Base-by-base conservation (phyloP, 2,797 vertebrate species). In the Bucorvus abyssinicus region DNA sequence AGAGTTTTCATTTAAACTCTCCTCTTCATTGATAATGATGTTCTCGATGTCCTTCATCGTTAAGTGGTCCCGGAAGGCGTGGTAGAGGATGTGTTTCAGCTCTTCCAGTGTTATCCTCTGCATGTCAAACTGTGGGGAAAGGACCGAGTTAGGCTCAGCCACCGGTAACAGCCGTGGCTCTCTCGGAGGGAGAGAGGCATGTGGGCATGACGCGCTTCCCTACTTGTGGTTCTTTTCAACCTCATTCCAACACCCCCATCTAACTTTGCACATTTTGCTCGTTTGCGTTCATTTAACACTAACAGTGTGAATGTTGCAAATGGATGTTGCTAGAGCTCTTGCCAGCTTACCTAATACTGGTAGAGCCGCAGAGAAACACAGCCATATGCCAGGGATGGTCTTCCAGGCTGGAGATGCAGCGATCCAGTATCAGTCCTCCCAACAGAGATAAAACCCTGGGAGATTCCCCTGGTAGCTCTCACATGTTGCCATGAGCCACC, bases 41-140 rank as follows among this genome's bases (percentile, higher is more conserved):
- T 99, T 99, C 97, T 99, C 99, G 0, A 99, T 99, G 98, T 99
- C 99, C 98, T 99, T 99, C 99, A 99, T 99, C 7, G 99, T 99
- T 86, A 99, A 97, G 96, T 99, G 99, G 97, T 99, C 99, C 14
- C 98, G 99, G 98, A 99, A 99, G 96, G 99, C 99, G 3, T 99
- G 99, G 97, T 99, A 99, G 80, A 99, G 98, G 96, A 99, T 99
- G 97, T 99, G 99, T 97, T 99, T 99, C 96, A 99, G 97, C 97
- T 99, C 99, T 87, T 99, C 99, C 98, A 99, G 97, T 1, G 99
- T 99, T 98, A 99, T 99, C 96, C 98, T 98, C 96, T 99, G 99
- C 99, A 99, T 99, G 98, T 99, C 99, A 4, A 99, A 99, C 99
- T 99, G 98, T n/a, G 82, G 90, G 87, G 63, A 97, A 14, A 97